Base-by-base conservation (phyloP, 1,140 invertebrate genomes). In the Anthonomus grandis region DNA sequence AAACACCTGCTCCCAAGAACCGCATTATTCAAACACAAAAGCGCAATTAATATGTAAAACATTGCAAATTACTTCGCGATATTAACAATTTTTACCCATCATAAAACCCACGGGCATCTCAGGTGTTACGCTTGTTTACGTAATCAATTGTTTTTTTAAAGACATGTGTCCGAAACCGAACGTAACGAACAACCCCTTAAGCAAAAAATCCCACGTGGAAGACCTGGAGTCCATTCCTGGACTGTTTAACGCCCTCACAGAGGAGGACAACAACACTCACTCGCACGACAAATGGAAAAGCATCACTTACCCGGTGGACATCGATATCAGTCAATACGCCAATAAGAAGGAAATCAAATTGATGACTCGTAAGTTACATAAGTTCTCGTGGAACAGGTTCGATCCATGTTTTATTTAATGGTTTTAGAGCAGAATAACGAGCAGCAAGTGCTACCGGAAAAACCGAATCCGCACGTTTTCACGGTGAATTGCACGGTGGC, bases 401-500 rank as follows among this genome's bases (percentile, higher is more conserved):
- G 24, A 18, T 45, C 15, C 15, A 27, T n/a, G n/a, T 2, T 3
- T 27, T 15, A 47, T 15, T 34, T 64, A 41, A 24, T 36, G 10
- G 38, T 66, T 71, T 71, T 74, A 86, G 84, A 86, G 71, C 41
- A 57, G 23, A 56, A 50, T 15, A 83, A 78, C 47, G 83, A 86
- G 56, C 79, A 84, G 66, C 83, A 81, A 58, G 75, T 77, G 6
- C 67, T 80, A 61, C 78, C 82, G 2, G 64, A 80, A 13, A 86
- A 83, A 67, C 76, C 77, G 1, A 83, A 88, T 68, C 77, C 78
- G 1, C 81, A 88, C 68, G 48, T 72, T 37, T 77, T 84, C 57
- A 85, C 84, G 3, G 77, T 89, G 0, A 96, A 97, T 76, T 97
- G 94, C 72, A 94, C 91, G 5, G 93, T 97, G 0, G 91, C 90